These are phyloP conservation scores for Pipistrellus nathusii DNA, from an alignment of 2,797 vertebrate genomes.

Conservation along the genomic window DNA sequence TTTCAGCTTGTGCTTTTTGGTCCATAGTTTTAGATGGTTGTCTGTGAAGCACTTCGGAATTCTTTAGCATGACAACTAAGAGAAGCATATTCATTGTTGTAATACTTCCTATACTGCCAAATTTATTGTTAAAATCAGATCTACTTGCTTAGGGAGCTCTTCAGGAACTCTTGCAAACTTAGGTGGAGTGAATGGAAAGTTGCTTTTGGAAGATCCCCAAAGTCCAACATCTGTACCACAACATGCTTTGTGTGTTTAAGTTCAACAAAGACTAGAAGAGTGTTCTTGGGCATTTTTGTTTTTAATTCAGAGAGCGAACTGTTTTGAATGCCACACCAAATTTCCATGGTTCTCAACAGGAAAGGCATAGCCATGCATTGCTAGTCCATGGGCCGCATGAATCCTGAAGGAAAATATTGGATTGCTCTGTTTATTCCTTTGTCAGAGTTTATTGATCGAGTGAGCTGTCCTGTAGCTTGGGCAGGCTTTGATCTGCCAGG, in stretches of 20 bases:
- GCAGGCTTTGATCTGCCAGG: constrained; percentile 82
- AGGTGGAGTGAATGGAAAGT: background rate
- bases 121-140: constrained; percentile 21
- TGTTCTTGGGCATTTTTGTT: background rate
- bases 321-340: constrained; percentile 37
- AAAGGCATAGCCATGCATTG: background rate
- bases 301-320: constrained; percentile 51
- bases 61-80: background rate
- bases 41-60: background rate
- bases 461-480: constrained; percentile 71
- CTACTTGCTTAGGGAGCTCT: background rate
- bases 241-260: constrained; percentile 14
- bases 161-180: background rate
- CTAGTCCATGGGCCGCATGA: constrained; percentile 15
- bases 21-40: background rate
- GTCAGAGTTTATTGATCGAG: constrained; percentile 81
- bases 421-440: constrained; percentile 76
- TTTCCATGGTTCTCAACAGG: constrained; percentile 1
- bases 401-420: constrained; percentile 72
- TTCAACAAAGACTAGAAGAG: constrained; percentile 19
- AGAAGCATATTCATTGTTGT: background rate
- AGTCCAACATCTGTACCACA: background rate
- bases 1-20: background rate
- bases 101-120: background rate
- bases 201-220: constrained; percentile 30